A percentile compares a stretch with the other conserved stretches of the same genome.
Conservation (phyloP, 2,888 invertebrate species). For the Stenchaetothrips biformis region DNA sequence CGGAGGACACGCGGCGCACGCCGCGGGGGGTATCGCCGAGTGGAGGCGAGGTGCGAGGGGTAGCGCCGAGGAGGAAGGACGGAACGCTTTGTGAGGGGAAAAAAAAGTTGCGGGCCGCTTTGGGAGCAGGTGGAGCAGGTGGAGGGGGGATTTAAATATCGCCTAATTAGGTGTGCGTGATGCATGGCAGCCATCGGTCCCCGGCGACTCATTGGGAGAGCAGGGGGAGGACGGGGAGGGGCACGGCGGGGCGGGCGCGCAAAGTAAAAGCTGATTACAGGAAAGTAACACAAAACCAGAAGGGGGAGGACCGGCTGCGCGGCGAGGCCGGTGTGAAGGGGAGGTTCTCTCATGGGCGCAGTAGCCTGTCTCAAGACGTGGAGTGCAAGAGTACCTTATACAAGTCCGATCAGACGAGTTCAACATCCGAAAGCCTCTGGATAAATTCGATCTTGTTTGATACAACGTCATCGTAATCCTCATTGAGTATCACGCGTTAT, state of each 20-base stretch:
- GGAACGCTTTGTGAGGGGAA: not conserved
- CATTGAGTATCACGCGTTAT: too few relatives aligned
- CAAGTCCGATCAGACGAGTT: too few relatives aligned
- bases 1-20: not conserved
- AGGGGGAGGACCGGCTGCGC: not conserved
- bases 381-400: too few relatives aligned
- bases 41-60: not conserved
- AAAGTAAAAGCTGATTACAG: conserved; percentile 25
- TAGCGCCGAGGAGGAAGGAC: not conserved
- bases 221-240: not conserved
- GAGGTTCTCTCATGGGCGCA: too few relatives aligned
- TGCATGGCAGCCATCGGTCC: not conserved
- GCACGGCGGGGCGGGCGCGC: too few relatives aligned
- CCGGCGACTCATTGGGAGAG: not conserved
- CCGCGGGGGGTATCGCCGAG: not conserved
- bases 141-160: not conserved
- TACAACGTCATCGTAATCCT: too few relatives aligned
- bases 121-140: not conserved
- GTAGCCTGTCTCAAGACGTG: too few relatives aligned
- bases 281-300: conserved; percentile 16
- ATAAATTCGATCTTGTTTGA: too few relatives aligned
- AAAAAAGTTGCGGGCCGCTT: not conserved
- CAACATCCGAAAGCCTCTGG: too few relatives aligned
- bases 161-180: not conserved
- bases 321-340: not conserved